Evolutionary conservation across 1,140 invertebrate species (phyloP), one percentile per base, ranked within the genome.

Genomic region (Heliconius himera): DNA sequence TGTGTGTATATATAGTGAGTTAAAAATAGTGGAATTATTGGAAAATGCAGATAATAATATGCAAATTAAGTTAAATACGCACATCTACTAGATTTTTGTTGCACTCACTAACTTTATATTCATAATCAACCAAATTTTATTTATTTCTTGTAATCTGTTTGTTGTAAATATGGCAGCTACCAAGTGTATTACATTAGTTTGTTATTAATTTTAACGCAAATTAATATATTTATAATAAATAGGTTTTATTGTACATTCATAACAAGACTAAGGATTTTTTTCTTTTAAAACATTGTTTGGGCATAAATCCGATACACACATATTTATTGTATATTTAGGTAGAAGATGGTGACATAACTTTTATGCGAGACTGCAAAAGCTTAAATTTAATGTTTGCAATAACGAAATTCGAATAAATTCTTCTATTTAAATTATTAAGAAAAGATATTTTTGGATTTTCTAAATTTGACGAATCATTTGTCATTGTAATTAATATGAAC

Each of bases 121-220:
- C 11, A 66, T 66, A 66, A 66, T 66, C 26, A 16, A 78, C 70
- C 71, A 78, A 73, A 60, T 56, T 73, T 46, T 78, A 78, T 78
- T 78, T 78, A 73, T 70, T 29, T 46, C 11, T 70, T n/a, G n/a
- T 66, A 29, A 26, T 29, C 26, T 76, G 36, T 70, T 76, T 79
- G 89, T 90, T 91, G 90, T 91, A 89, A 84, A 90, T 89, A 89
- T 79, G 90, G 89, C 90, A 89, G 89, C 90, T 91, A 83, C 51
- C 51, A 22, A 74, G 36, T 74, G 33, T 77, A 80, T 74, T 22
- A 22, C 9, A 84, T 82, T 84, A 84, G 74, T 83, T 85, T 83
- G 80, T 87, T 85, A 83, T 83, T 86, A 85, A 82, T 84, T 66
- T 85, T 83, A 84, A 84, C 81, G 78, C 75, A 81, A 81, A 81